A percentile compares a stretch with the other conserved stretches of the same genome.
These are phyloP conservation scores for Rhabdophis nuchalis DNA, from an alignment of 2,797 vertebrate genomes.

Conservation along the genomic window DNA sequence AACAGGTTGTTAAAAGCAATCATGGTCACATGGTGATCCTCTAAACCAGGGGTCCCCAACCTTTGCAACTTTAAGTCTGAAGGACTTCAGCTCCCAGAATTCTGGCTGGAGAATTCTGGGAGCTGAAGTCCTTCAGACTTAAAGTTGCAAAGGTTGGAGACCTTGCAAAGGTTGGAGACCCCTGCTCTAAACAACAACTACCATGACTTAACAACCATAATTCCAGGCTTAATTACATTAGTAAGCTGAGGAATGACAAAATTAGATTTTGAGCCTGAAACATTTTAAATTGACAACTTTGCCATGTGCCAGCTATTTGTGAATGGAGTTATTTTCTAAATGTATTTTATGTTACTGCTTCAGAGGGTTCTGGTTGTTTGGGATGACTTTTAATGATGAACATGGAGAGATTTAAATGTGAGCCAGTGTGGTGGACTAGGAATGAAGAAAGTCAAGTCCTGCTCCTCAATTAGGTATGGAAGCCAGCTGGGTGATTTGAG, in stretches of 20 bases:
- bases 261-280: background rate
- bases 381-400: background rate
- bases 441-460: background rate
- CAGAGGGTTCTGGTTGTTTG: background rate
- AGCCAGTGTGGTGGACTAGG: background rate
- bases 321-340: background rate
- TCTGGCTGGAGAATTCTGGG: no score
- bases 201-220: background rate
- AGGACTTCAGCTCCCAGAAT: no score
- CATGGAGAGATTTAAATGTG: background rate
- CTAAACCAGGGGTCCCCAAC: no score
- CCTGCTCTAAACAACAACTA: background rate
- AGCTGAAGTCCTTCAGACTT: no score
- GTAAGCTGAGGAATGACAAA: background rate
- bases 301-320: background rate
- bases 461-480: background rate
- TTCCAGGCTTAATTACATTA: background rate
- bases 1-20: background rate
- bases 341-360: background rate
- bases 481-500: background rate
- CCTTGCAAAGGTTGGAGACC: no score
- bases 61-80: no score
- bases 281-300: background rate
- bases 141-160: no score
- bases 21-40: background rate